phyloP scores from a whole-genome alignment of 2,113 vertebrate species.

The Rynchops niger region DNA sequence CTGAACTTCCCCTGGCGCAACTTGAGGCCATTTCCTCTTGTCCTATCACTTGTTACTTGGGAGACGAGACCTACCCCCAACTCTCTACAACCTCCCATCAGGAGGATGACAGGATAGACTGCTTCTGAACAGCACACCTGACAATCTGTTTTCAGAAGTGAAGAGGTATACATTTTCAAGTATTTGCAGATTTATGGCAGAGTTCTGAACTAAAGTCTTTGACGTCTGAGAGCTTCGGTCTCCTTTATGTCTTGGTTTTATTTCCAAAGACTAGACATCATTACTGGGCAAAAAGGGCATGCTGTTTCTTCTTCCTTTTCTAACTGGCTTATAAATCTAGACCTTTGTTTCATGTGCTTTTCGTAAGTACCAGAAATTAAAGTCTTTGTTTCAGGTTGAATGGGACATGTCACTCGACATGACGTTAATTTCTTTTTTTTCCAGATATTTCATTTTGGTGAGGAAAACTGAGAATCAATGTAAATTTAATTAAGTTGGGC shows the following conservation, averaged over 20 bases:
- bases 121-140: background rate
- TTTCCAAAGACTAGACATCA: background rate
- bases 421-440: fast-evolving
- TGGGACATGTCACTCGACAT: background rate
- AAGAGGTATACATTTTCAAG: background rate
- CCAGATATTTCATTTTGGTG: background rate
- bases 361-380: background rate
- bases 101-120: background rate
- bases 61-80: too few relatives aligned
- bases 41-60: too few relatives aligned
- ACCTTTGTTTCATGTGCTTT: background rate
- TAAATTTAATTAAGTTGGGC: background rate
- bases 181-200: background rate
- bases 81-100: too few relatives aligned
- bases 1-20: too few relatives aligned
- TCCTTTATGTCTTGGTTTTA: background rate
- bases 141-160: background rate
- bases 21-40: too few relatives aligned
- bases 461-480: background rate
- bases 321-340: background rate
- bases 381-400: background rate
- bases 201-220: background rate
- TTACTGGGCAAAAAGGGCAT: background rate
- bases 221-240: background rate
- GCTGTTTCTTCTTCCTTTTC: background rate